Conservation (phyloP, 2,113 vertebrate species). For the Callithrix jacchus region DNA sequence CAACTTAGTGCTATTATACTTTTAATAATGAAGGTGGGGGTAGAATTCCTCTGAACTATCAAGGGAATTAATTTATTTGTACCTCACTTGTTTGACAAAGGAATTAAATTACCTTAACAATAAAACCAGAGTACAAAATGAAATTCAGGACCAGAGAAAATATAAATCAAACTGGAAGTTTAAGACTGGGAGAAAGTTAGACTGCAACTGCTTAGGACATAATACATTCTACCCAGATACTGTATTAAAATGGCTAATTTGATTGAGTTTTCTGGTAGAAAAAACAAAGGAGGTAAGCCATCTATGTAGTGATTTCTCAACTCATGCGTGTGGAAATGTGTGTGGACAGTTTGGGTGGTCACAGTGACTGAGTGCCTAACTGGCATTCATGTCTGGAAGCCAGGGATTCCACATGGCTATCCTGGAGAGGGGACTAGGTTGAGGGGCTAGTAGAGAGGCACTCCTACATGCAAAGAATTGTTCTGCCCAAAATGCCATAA, state of each 20-base stretch:
- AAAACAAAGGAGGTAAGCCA: conserved; percentile 8
- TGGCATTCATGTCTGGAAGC: not conserved
- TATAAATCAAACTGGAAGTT: not conserved
- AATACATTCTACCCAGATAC: not conserved
- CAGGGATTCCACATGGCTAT: not conserved
- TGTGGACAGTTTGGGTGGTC: conserved; percentile 26
- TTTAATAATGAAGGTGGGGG: not conserved
- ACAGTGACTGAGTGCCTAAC: not conserved
- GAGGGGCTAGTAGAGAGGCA: not conserved
- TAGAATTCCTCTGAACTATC: not conserved
- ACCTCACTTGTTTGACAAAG: not conserved
- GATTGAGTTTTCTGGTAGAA: not conserved
- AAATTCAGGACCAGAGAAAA: conserved; percentile 43
- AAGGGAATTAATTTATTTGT: conserved; percentile 32
- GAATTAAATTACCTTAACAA: not conserved
- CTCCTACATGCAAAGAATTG: not conserved
- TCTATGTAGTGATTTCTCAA: not conserved
- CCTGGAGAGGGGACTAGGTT: too few relatives aligned
- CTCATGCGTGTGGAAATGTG: not conserved
- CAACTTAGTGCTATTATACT: not conserved
- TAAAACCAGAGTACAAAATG: conserved; percentile 45
- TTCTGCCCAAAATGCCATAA: not conserved
- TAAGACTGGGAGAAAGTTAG: not conserved
- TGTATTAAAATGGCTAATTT: conserved; percentile 20
- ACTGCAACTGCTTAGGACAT: not conserved